Percentiles rank a stretch among this genome's conserved stretches.
Evolutionary conservation across 2,888 invertebrate genomes (phyloP).

Genomic region (Tigriopus californicus): DNA sequence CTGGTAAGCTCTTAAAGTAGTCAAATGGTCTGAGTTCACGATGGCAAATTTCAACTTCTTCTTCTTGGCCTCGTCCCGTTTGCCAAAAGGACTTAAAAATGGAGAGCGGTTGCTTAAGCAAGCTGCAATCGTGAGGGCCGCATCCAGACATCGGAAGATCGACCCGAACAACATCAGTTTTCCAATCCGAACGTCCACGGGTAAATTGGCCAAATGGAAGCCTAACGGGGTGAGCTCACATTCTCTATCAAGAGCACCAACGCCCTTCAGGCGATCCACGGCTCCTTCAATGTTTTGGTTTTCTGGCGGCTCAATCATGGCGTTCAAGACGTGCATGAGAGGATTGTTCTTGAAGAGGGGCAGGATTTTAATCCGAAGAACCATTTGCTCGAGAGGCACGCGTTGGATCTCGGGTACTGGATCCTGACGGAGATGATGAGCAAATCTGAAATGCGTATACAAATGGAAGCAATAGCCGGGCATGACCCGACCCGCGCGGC

Average conservation of each 20-base stretch:
- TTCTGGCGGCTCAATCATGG: constrained; percentile 54
- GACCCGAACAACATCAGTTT: constrained; percentile 79
- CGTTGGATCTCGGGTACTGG: constrained; percentile 75
- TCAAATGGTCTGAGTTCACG: constrained; percentile 72
- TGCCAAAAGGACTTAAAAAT: constrained; percentile 52
- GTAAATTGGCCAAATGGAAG: constrained; percentile 64
- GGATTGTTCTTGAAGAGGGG: constrained; percentile 32
- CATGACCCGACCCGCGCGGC: constrained; percentile 76
- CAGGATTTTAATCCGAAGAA: constrained; percentile 53
- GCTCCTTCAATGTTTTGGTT: constrained; percentile 47
- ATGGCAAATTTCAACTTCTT: constrained; percentile 54
- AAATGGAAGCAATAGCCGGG: constrained; percentile 70
- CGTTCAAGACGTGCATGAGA: constrained; percentile 25
- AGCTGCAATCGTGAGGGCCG: constrained; percentile 73
- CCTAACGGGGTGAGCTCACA: constrained; percentile 63
- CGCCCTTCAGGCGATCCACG: constrained; percentile 46
- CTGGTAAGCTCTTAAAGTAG: constrained; percentile 62
- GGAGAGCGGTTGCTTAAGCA: constrained; percentile 60
- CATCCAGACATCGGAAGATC: constrained; percentile 77
- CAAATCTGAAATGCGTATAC: constrained; percentile 43
- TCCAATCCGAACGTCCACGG: constrained; percentile 70
- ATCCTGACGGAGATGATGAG: constrained; percentile 44
- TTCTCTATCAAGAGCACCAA: constrained; percentile 56
- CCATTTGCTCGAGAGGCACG: constrained; percentile 62
- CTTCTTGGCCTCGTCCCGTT: constrained; percentile 46